phyloP scores from a whole-genome alignment of 2,888 invertebrate species.

The Magallana nippona region DNA sequence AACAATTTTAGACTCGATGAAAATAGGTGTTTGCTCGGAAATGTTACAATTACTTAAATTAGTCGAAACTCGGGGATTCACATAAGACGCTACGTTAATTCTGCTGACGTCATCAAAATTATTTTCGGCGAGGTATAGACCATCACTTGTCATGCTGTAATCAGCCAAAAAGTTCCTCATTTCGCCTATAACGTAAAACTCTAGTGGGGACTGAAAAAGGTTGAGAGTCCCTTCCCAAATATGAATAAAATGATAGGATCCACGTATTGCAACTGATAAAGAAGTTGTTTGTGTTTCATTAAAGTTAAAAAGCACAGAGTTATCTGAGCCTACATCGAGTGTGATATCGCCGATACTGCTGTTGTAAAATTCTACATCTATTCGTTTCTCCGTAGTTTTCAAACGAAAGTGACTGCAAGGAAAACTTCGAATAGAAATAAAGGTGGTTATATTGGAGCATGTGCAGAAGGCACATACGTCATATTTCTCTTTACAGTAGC shows the following conservation, averaged over 20 bases:
- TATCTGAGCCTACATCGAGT: neutral
- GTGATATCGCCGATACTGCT: neutral
- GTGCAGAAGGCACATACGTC: neutral
- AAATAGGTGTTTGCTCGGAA: neutral
- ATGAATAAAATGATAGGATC: neutral
- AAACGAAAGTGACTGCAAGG: neutral
- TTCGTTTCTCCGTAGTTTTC: neutral
- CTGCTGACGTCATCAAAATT: neutral
- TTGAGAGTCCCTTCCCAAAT: neutral
- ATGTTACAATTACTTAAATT: slow-evolving; percentile 18
- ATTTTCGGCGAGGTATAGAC: neutral
- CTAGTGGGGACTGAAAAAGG: neutral
- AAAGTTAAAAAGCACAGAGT: neutral
- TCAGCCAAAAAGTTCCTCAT: neutral
- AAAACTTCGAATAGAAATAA: neutral
- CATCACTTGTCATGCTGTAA: neutral
- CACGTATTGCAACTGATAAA: neutral
- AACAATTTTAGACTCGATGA: neutral
- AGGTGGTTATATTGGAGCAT: neutral
- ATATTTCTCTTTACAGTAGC: neutral
- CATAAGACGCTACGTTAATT: neutral
- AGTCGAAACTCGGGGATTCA: neutral
- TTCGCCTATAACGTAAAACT: neutral
- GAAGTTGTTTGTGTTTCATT: neutral
- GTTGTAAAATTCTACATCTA: neutral